Percentiles rank a stretch among this genome's conserved stretches.
Conservation (phyloP, 2,113 vertebrate genomes). For the Tragelaphus buxtoni region DNA sequence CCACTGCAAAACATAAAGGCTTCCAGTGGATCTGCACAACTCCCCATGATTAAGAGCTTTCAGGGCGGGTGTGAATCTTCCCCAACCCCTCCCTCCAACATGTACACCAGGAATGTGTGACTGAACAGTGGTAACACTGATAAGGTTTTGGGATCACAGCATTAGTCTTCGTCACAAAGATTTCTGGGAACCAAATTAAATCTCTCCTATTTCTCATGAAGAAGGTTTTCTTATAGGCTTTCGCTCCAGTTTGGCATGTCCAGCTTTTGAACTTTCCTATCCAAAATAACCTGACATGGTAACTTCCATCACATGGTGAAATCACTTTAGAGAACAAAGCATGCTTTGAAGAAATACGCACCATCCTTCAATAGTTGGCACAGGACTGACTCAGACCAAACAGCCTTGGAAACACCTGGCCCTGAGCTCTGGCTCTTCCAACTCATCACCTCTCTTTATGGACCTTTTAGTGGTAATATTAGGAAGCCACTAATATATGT, state of each 20-base stretch:
- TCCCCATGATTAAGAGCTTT: not conserved
- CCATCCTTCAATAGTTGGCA: not conserved
- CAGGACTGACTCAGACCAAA: not conserved
- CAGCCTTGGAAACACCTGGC: not conserved
- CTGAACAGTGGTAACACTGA: conserved; percentile 47
- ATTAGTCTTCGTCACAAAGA: conserved; percentile 47
- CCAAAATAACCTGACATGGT: conserved; percentile 48
- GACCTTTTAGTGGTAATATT: not conserved
- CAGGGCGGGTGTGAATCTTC: not conserved
- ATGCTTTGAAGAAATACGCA: not conserved
- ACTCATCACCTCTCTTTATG: not conserved
- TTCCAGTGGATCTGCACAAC: not conserved
- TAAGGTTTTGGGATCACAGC: conserved; percentile 20
- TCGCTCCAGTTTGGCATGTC: conserved; percentile 24
- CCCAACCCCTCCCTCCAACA: not conserved
- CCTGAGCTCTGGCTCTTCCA: not conserved
- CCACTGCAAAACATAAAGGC: not conserved
- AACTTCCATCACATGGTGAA: conserved; percentile 7
- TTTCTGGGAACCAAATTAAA: conserved; percentile 63
- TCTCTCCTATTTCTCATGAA: conserved; percentile 40
- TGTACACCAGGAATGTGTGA: not conserved
- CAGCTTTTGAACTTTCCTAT: not conserved
- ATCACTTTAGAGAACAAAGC: not conserved
- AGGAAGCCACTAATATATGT: not conserved
- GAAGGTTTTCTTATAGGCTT: conserved; percentile 52